These are phyloP conservation scores for Notothenia rossii DNA, from an alignment of 2,113 vertebrate genomes.

Conservation along the genomic window DNA sequence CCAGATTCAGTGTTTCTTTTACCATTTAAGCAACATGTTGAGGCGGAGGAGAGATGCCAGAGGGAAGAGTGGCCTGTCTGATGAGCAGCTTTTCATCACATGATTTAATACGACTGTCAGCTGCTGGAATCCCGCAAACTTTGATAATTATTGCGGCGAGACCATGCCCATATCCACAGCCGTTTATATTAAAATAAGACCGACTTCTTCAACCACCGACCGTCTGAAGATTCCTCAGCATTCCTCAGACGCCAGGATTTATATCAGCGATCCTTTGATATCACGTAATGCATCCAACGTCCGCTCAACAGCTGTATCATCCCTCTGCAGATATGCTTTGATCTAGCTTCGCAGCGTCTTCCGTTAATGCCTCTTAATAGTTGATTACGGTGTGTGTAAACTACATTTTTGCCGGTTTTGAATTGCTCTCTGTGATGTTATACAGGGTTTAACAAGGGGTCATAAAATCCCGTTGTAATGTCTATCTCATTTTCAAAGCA, in stretches of 20 bases:
- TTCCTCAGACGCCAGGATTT: constrained; percentile 19
- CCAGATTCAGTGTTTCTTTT: neutral
- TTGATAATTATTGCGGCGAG: constrained; percentile 41
- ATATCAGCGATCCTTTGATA: neutral
- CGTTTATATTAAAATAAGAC: constrained; percentile 23
- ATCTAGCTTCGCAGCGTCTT: constrained; percentile 31
- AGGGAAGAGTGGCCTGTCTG: constrained; percentile 33
- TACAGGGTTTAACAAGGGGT: constrained; percentile 4
- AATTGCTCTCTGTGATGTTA: constrained; percentile 11
- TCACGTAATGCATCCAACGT: constrained; percentile 1
- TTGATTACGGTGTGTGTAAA: constrained; percentile 32
- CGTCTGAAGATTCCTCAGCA: constrained; percentile 18
- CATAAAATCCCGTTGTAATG: constrained; percentile 18
- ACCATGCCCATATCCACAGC: constrained; percentile 9
- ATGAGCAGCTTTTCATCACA: constrained; percentile 52
- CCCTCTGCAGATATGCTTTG: constrained; percentile 32
- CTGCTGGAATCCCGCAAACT: constrained; percentile 37
- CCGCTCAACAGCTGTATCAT: constrained; percentile 32
- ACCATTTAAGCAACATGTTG: constrained; percentile 53
- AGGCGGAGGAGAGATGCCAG: constrained; percentile 23
- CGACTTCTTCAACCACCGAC: neutral
- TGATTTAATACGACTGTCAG: constrained; percentile 27
- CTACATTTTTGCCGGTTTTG: constrained; percentile 16
- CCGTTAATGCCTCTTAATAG: constrained; percentile 18
- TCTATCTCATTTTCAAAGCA: neutral